Base-by-base conservation (phyloP, 1,140 invertebrate genomes). In the Piezodorus guildinii region DNA sequence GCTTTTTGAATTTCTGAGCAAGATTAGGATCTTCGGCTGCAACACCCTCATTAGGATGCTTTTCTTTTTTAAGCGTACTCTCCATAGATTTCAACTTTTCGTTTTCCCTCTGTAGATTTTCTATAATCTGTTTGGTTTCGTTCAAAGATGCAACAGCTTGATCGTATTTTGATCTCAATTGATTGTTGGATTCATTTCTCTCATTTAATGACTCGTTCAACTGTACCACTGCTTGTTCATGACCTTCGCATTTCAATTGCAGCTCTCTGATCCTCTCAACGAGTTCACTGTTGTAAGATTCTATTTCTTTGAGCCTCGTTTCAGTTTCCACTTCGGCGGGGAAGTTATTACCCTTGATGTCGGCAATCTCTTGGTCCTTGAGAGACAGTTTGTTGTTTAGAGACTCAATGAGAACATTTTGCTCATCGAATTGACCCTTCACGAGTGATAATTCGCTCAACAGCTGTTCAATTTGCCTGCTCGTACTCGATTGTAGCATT, bases 1-100 rank as follows among this genome's bases (percentile, higher is more conserved):
- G 82, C 67, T 87, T 87, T 68, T 88, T 88, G 72, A 89, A 79
- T 73, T 88, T 88, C 60, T 88, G 25, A 83, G 70, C 60, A 74
- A 74, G 3, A 62, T 60, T 51, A 73, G 71, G 2, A 68, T 62
- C 10, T 62, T 69, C 54, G 54, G 16, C 16, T 23, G 10, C 62
- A 17, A 19, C n/a, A 25, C 16, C 30, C 1, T n/a, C 17, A 25
- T 27, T 34, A 43, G 39, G 10, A 3, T n/a, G 46, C 16, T 21
- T 17, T 39, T 39, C 34, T 10, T 39, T 39, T 39, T 10, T 39
- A 1, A 19, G 10, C 12, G 6, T 9, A 23, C 23, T 23, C 23
- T 56, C 52, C 6, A 23, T 25, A 25, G 52, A 19, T 25, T 27
- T 56, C 23, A 56, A 56, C 9, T 5, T 23, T 2, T 23, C 17